Evolutionary conservation across 2,113 vertebrate genomes (phyloP).

Genomic region (Mandrillus leucophaeus): DNA sequence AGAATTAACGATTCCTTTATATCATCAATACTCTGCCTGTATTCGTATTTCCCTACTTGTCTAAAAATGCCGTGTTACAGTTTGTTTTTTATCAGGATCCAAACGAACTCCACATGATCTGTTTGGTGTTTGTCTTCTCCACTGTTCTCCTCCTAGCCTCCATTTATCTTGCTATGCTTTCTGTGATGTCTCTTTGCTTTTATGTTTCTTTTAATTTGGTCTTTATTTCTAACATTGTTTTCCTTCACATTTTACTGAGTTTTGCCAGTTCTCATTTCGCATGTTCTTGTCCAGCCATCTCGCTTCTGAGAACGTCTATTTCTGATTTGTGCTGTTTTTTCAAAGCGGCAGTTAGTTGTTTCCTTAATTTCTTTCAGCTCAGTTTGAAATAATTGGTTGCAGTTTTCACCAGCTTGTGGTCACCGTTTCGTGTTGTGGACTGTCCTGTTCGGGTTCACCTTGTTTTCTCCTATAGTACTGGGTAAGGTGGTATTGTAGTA

Average conservation of each 20-base stretch:
- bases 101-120: rapidly evolving
- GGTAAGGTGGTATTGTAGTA: neutral
- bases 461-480: neutral
- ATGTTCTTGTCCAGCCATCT: neutral
- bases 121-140: rapidly evolving
- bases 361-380: neutral
- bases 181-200: neutral
- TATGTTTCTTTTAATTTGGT: neutral
- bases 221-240: neutral
- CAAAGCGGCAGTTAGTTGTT: neutral
- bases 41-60: neutral
- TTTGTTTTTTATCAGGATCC: neutral
- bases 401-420: neutral
- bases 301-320: neutral
- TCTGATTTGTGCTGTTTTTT: neutral
- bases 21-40: neutral
- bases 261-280: neutral
- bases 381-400: neutral
- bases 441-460: neutral
- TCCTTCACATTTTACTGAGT: neutral
- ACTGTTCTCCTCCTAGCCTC: rapidly evolving
- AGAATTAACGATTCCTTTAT: neutral
- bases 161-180: rapidly evolving
- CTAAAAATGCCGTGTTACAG: neutral
- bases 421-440: too few relatives aligned